Base-by-base conservation (phyloP, 53 echinoderm and acorn worm genomes). In the Astropecten irregularis region DNA sequence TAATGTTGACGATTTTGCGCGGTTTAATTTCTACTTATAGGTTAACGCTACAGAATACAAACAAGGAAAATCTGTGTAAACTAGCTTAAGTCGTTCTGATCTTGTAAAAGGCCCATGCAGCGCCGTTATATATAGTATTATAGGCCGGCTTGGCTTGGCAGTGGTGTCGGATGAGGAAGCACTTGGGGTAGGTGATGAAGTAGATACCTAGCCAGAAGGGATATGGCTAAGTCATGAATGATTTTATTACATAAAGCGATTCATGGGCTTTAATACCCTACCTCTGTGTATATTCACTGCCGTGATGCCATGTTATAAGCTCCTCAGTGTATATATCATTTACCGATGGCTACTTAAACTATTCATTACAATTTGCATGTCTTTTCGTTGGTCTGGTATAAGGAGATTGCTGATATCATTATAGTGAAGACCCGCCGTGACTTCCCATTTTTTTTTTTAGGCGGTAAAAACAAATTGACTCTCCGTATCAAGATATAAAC, bases 1-100 rank as follows among this genome's bases (percentile, higher is more conserved):
- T 74, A 74, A 74, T 57, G 57, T 74, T 11, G 54, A 26, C 35
- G 74, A 57, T 74, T 74, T 74, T 39, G 74, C 58, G 74, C 74
- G 74, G 56, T 74, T 74, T 74, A 74, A 74, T 74, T 74, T 74
- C 74, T 74, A 74, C 74, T 74, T 74, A 74, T 56, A 39, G n/a
- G n/a, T n/a, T 39, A 40, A 40, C 74, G 23, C 74, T 57, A 57
- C 74, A 39, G 51, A 74, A 57, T 57, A 57, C 74, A 74, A 74
- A 74, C 74, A 55, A 57, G 74, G 38, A 11, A 74, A 57, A 74
- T 74, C 74, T 74, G 74, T 74, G 74, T 74, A 74, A 57, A 74
- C 74, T 74, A 74, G 74, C 74, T 74, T 74, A 74, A 74, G 74
- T 74, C 57, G 60, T n/a, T 31, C 39, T 74, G 74, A 74, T 74